Evolutionary conservation across 2,888 invertebrate genomes (phyloP).

Genomic region (Cybosia mesomella): DNA sequence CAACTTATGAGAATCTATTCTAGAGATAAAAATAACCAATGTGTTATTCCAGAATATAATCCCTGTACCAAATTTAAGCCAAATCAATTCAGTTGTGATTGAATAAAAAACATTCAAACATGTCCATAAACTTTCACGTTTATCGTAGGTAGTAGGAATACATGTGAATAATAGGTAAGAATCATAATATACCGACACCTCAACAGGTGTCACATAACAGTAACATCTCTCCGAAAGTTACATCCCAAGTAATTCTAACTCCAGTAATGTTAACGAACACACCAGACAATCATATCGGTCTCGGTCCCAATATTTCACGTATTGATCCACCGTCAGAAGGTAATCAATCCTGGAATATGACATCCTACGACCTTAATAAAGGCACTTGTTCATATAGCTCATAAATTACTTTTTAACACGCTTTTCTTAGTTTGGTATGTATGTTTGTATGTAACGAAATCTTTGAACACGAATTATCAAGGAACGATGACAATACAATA

Average conservation of each 20-base stretch:
- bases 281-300: slow-evolving; percentile 8
- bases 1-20: too few relatives aligned
- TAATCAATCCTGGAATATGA: slow-evolving; percentile 44
- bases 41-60: too few relatives aligned
- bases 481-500: too few relatives aligned
- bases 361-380: slow-evolving; percentile 36
- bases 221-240: neutral
- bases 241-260: neutral
- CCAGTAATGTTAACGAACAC: neutral
- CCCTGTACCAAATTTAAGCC: too few relatives aligned
- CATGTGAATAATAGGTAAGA: neutral
- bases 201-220: neutral
- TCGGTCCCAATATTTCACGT: slow-evolving; percentile 1
- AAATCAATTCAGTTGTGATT: too few relatives aligned
- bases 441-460: too few relatives aligned
- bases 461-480: too few relatives aligned
- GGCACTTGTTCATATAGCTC: slow-evolving; percentile 40
- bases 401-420: neutral
- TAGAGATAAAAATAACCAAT: too few relatives aligned
- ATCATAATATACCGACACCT: neutral
- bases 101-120: too few relatives aligned
- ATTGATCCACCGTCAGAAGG: slow-evolving; percentile 13
- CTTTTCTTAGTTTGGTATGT: too few relatives aligned
- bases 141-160: too few relatives aligned
- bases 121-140: too few relatives aligned